Conservation (phyloP, 2,888 invertebrate species). For the Hyles lineata region DNA sequence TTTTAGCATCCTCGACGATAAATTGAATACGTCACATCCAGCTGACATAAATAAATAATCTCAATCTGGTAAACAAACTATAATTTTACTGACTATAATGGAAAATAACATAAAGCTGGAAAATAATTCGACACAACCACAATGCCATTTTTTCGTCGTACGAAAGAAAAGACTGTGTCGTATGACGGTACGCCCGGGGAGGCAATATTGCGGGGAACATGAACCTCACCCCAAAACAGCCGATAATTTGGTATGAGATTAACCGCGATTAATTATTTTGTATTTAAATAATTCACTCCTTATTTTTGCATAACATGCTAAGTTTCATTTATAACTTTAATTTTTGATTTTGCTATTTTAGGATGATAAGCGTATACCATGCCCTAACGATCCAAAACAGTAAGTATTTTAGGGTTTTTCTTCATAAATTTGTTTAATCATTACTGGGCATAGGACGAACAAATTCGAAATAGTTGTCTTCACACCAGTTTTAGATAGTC, state of each 20-base stretch:
- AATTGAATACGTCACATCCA: not conserved
- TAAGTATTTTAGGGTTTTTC: slow-evolving; percentile 67
- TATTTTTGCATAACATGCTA: not conserved
- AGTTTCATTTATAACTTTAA: not conserved
- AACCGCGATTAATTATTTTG: not conserved
- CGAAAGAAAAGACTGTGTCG: slow-evolving; percentile 91
- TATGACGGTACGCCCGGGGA: slow-evolving; percentile 89
- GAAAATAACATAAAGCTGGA: slow-evolving; percentile 29
- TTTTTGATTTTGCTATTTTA: slow-evolving; percentile 50
- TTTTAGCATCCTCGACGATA: not conserved
- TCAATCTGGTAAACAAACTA: slow-evolving; percentile 37
- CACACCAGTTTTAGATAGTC: no score
- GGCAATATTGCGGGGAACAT: slow-evolving; percentile 90
- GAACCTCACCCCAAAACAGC: slow-evolving; percentile 66
- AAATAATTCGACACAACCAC: slow-evolving; percentile 48
- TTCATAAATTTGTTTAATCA: not conserved
- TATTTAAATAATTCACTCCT: not conserved
- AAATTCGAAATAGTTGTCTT: no score
- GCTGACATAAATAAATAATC: not conserved
- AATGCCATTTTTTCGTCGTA: slow-evolving; percentile 87
- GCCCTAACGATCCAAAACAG: slow-evolving; percentile 91
- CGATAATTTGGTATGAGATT: slow-evolving; percentile 55
- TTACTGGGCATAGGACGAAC: no score
- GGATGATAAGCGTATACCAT: slow-evolving; percentile 85
- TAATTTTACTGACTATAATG: no score